phyloP scores from a whole-genome alignment of 1,140 invertebrate genomes.

The Bathynomus jamesi region DNA sequence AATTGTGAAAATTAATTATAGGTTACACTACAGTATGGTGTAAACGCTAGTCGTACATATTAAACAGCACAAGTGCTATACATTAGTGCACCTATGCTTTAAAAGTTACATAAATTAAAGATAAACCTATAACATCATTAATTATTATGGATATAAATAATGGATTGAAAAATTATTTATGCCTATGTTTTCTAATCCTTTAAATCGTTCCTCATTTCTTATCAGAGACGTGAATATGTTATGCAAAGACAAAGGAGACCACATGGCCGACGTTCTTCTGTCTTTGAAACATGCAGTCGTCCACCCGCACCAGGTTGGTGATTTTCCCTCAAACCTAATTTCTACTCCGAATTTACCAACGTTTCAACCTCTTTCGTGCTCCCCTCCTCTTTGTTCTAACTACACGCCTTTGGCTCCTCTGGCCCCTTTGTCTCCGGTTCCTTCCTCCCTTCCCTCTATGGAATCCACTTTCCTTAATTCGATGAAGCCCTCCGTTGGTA shows the following conservation, averaged over 20 bases:
- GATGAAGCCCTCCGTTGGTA: slow-evolving; percentile 73
- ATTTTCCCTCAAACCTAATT: slow-evolving; percentile 26
- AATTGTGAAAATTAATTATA: too few relatives aligned
- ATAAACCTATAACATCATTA: too few relatives aligned
- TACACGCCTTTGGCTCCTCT: slow-evolving; percentile 8
- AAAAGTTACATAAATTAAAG: too few relatives aligned
- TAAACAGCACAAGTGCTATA: too few relatives aligned
- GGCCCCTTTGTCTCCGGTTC: not conserved
- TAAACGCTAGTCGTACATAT: too few relatives aligned
- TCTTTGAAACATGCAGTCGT: slow-evolving; percentile 80
- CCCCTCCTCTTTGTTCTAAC: slow-evolving; percentile 12
- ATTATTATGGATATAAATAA: too few relatives aligned
- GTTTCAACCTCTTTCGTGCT: slow-evolving; percentile 15
- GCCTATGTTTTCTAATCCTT: too few relatives aligned
- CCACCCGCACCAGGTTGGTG: slow-evolving; percentile 56
- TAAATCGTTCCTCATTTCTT: too few relatives aligned
- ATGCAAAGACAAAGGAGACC: slow-evolving; percentile 40
- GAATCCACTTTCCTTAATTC: slow-evolving; percentile 40
- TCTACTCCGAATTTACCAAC: not conserved
- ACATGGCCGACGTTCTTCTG: slow-evolving; percentile 72
- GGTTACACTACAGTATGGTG: too few relatives aligned
- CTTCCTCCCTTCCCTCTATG: slow-evolving; percentile 32
- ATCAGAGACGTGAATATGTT: slow-evolving; percentile 30
- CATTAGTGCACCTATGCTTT: too few relatives aligned
- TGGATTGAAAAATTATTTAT: too few relatives aligned